Evolutionary conservation across 2,888 invertebrate species (phyloP).

Genomic region (Bimastos eiseni): DNA sequence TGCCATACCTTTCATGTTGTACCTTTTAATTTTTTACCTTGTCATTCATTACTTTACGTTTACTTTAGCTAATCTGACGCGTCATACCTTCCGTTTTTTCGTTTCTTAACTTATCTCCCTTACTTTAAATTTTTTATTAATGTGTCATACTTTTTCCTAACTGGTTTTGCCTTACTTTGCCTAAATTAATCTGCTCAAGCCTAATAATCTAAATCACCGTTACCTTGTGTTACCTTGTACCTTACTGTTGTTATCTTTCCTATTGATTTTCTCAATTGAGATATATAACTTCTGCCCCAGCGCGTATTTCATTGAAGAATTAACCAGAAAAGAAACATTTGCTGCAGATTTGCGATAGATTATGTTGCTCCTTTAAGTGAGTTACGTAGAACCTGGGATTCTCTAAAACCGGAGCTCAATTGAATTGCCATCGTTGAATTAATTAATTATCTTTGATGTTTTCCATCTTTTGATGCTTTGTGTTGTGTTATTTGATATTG

Average conservation of each 20-base stretch:
- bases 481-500: constrained; percentile 13
- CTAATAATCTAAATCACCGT: neutral
- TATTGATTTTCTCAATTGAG: neutral
- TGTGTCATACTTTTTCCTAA: neutral
- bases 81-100: neutral
- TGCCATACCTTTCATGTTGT: too few species aligned
- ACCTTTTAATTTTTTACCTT: too few species aligned
- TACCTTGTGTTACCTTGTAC: neutral
- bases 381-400: neutral
- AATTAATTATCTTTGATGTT: too few species aligned
- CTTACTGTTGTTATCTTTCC: neutral
- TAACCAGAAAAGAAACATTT: neutral
- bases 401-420: neutral
- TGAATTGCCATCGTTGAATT: neutral
- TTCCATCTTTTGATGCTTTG: constrained; percentile 13
- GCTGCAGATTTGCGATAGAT: neutral
- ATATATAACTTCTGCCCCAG: neutral
- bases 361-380: neutral
- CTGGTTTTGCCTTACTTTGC: neutral
- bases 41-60: neutral
- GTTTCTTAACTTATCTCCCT: neutral
- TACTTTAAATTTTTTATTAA: neutral
- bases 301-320: neutral
- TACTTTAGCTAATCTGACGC: neutral
- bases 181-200: neutral